Base-by-base conservation (phyloP, 2,888 invertebrate species). In the Lasioglossum marginatum region DNA sequence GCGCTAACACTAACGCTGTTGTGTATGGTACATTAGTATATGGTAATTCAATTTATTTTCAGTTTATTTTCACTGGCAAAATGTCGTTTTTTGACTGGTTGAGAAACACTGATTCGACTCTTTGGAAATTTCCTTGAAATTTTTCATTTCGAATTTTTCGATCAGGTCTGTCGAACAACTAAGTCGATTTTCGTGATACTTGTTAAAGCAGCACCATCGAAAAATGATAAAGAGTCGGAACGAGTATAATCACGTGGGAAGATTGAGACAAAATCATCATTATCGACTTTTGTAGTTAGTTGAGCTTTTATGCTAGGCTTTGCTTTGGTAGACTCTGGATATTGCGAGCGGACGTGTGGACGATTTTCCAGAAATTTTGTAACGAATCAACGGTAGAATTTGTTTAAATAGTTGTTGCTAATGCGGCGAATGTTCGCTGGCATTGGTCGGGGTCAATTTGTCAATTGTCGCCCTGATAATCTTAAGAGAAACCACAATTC, bases 101-200 rank as follows among this genome's bases (percentile, higher is more conserved):
- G 78, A 83, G 84, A 74, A 82, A 78, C 71, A 43, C 48, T n/a
- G 70, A 45, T 34, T 72, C 60, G 66, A 77, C 40, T 52, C 60
- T 77, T 40, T 40, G 37, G 10, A 40, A 57, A n/a, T 57, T n/a
- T n/a, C 1, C n/a, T n/a, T n/a, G n/a, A 57, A n/a, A 66, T 19
- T 10, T 8, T 19, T 37, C 34, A 34, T 34, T 19, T 60, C 14
- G 27, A 34, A 66, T 19, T 16, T 34, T 34, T 66, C 57, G 66
- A 34, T 19, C 10, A 4, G 34, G 23, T 23, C 37, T 34, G 66
- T 66, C 8, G 8, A 37, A 23, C n/a, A 40, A n/a, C 40, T n/a
- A 23, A 40, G 70, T 70, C 70, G 70, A 70, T 70, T 40, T n/a
- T n/a, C n/a, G 70, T 70, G 70, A 70, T 40, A 63, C 23, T 70